Evolutionary conservation across 2,113 vertebrate genomes (phyloP).

Genomic region (Chrysemys picta): DNA sequence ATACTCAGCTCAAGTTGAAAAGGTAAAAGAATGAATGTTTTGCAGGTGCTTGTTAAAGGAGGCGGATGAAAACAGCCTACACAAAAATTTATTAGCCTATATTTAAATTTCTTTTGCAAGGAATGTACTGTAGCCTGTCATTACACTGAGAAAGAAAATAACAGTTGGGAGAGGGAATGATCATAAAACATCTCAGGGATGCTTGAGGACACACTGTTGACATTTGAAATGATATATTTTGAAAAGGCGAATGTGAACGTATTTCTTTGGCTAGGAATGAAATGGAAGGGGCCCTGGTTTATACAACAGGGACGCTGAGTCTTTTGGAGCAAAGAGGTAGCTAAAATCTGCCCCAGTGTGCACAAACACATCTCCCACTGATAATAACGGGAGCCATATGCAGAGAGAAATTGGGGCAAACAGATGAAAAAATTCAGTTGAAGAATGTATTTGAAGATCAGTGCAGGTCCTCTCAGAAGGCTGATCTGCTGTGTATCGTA

Average conservation of each 20-base stretch:
- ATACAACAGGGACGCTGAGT: background rate
- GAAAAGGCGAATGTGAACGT: slow-evolving; percentile 23
- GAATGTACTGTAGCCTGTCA: slow-evolving; percentile 21
- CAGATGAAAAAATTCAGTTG: background rate
- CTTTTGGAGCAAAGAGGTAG: rapidly evolving
- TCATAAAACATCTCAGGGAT: slow-evolving; percentile 40
- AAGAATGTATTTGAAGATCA: background rate
- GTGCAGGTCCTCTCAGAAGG: background rate
- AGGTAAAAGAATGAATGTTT: slow-evolving; percentile 14
- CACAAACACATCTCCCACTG: background rate
- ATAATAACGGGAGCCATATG: background rate
- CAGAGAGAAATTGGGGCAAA: background rate
- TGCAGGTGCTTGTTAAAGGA: slow-evolving; percentile 14
- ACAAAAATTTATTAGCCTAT: slow-evolving; percentile 29
- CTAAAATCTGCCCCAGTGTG: background rate
- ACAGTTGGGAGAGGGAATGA: background rate
- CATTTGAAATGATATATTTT: slow-evolving; percentile 26
- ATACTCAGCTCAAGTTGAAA: background rate
- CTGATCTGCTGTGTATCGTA: too few relatives aligned
- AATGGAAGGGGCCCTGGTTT: background rate
- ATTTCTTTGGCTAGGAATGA: background rate
- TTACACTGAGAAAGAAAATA: slow-evolving; percentile 9
- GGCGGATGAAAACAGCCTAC: background rate
- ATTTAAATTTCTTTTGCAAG: slow-evolving; percentile 42
- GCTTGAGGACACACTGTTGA: slow-evolving; percentile 49